Evolutionary conservation across 1,140 invertebrate species (phyloP).

Genomic region (Caerostris extrusa): DNA sequence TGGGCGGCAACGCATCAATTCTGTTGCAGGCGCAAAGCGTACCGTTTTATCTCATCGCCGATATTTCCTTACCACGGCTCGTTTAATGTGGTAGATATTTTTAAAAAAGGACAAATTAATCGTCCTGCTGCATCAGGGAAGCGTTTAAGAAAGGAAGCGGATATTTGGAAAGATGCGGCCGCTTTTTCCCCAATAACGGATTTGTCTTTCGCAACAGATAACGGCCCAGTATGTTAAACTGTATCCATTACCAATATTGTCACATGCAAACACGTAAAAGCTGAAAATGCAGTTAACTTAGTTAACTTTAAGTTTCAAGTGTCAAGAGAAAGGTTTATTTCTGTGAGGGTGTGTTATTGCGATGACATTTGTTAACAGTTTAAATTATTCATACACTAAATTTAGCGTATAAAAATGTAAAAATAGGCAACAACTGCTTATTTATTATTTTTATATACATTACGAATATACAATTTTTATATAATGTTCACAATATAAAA

Average conservation of each 20-base stretch:
- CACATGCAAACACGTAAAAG: slow-evolving; percentile 13
- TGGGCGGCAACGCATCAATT: not conserved
- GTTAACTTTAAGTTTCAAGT: not conserved
- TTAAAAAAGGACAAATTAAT: slow-evolving; percentile 26
- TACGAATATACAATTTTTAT: no score
- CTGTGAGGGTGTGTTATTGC: not conserved
- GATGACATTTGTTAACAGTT: no score
- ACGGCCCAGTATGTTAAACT: not conserved
- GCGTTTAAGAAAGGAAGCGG: slow-evolving; percentile 6
- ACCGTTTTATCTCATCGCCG: slow-evolving; percentile 6
- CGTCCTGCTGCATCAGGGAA: not conserved
- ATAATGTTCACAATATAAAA: no score
- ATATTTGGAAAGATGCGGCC: slow-evolving; percentile 20
- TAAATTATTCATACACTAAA: no score
- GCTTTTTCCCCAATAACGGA: not conserved
- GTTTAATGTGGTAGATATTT: slow-evolving; percentile 26
- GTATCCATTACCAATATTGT: slow-evolving; percentile 6
- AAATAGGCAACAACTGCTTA: no score
- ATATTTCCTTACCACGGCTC: slow-evolving; percentile 15
- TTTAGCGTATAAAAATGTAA: no score
- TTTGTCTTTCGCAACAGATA: slow-evolving; percentile 17
- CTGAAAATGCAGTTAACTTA: not conserved
- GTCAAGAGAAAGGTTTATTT: not conserved
- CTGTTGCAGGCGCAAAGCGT: not conserved
- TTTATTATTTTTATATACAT: no score